Evolutionary conservation across 2,888 invertebrate genomes (phyloP).

Genomic region (Antitype chi): DNA sequence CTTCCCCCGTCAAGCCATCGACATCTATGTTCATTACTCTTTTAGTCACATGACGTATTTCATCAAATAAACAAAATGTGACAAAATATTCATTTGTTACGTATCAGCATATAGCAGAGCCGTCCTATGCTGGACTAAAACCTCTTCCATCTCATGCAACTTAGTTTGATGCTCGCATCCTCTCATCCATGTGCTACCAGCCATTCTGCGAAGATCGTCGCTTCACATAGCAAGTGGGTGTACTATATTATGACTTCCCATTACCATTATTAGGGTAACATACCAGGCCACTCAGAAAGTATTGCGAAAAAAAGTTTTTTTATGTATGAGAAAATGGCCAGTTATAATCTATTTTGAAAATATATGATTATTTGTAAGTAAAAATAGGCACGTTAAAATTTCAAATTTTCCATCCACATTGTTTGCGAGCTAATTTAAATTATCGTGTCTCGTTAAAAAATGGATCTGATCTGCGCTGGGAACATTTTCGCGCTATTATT

Average conservation of each 20-base stretch:
- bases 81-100: background rate
- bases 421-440: no score
- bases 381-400: no score
- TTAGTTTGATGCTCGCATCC: background rate
- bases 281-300: background rate
- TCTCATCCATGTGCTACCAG: background rate
- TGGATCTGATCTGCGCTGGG: no score
- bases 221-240: background rate
- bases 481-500: no score
- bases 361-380: no score
- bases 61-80: no score
- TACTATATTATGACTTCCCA: background rate
- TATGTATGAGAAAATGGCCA: no score
- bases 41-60: background rate
- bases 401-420: no score
- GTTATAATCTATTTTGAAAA: no score
- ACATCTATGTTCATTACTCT: background rate
- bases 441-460: no score
- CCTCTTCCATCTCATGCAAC: background rate
- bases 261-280: background rate
- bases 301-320: conserved; percentile 86
- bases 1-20: background rate
- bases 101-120: background rate
- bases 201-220: background rate
- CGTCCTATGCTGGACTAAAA: background rate